Conservation (phyloP, 2,797 vertebrate genomes). For the Gymnoscopelus braueri region DNA sequence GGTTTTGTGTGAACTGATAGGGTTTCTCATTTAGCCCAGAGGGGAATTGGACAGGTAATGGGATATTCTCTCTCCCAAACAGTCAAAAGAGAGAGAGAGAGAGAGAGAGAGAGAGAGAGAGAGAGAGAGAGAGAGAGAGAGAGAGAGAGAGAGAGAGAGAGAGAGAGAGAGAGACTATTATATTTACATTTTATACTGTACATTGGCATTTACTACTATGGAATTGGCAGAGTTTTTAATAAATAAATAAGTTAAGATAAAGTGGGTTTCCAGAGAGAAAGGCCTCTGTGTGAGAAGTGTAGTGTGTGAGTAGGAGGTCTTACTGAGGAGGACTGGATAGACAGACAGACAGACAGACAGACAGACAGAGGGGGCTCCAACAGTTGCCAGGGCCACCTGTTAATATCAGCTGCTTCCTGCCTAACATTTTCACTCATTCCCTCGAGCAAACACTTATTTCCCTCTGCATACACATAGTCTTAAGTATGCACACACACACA, state of each 20-base stretch:
- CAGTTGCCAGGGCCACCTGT: background rate
- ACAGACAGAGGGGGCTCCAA: background rate
- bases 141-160: too few relatives aligned
- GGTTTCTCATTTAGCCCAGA: background rate
- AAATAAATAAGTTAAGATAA: background rate
- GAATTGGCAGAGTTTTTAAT: background rate
- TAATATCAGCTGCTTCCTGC: constrained; percentile 1
- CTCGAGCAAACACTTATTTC: background rate
- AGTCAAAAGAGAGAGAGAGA: constrained; percentile 4
- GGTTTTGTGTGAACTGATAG: constrained; percentile 11
- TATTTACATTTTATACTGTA: too few relatives aligned
- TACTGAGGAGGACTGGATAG: background rate
- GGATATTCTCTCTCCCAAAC: background rate
- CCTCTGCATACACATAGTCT: background rate
- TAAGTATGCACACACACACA: background rate
- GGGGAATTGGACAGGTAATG: background rate
- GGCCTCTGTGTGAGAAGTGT: too few relatives aligned
- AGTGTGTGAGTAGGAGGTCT: background rate
- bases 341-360: too few relatives aligned
- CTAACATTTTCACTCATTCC: background rate
- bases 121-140: too few relatives aligned
- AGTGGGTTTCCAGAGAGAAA: background rate
- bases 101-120: background rate
- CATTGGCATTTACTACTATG: too few relatives aligned
- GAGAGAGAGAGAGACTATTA: too few relatives aligned